These are phyloP conservation scores for Drosophila sordidula DNA, from an alignment of 2,888 invertebrate species.

Conservation along the genomic window DNA sequence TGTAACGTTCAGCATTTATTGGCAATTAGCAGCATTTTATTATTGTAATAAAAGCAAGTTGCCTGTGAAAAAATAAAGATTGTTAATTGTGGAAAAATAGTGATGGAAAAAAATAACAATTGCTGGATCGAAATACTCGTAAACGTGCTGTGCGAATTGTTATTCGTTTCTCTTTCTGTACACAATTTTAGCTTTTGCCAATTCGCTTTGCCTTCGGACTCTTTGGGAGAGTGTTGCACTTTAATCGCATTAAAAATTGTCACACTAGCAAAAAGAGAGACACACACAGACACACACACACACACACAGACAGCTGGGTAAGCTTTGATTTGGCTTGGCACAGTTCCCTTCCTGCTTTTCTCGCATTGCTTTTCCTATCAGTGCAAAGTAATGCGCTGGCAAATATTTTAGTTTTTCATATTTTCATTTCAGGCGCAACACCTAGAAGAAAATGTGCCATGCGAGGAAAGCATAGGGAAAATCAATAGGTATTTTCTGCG, in stretches of 20 bases:
- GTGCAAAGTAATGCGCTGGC: conserved; percentile 60
- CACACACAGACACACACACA: conserved; percentile 22
- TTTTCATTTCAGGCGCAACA: conserved; percentile 35
- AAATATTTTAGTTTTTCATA: conserved; percentile 51
- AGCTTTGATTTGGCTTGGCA: conserved; percentile 54
- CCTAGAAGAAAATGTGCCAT: conserved; percentile 23
- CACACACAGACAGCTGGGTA: conserved; percentile 10
- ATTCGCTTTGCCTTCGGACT: conserved; percentile 25
- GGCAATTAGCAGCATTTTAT: conserved; percentile 39
- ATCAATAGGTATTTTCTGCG: conserved; percentile 60
- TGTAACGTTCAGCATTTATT: conserved; percentile 30
- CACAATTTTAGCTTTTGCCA: conserved; percentile 27
- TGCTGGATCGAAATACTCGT: conserved; percentile 5
- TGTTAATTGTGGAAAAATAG: conserved; percentile 19
- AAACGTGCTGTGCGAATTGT: conserved; percentile 10
- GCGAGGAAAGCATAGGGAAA: conserved; percentile 40
- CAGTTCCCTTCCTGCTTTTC: conserved; percentile 51
- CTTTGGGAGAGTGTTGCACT: conserved; percentile 68
- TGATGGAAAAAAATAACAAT: conserved; percentile 1
- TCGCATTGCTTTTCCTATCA: conserved; percentile 31
- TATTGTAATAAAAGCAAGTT: conserved; percentile 11
- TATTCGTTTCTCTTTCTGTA: conserved; percentile 11
- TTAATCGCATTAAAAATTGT: conserved; percentile 80
- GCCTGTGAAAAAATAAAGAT: conserved; percentile 3
- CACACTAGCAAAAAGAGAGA: conserved; percentile 49